A percentile compares a stretch with the other conserved stretches of the same genome.
Conservation (phyloP, 2,797 vertebrate species). For the Masticophis lateralis region DNA sequence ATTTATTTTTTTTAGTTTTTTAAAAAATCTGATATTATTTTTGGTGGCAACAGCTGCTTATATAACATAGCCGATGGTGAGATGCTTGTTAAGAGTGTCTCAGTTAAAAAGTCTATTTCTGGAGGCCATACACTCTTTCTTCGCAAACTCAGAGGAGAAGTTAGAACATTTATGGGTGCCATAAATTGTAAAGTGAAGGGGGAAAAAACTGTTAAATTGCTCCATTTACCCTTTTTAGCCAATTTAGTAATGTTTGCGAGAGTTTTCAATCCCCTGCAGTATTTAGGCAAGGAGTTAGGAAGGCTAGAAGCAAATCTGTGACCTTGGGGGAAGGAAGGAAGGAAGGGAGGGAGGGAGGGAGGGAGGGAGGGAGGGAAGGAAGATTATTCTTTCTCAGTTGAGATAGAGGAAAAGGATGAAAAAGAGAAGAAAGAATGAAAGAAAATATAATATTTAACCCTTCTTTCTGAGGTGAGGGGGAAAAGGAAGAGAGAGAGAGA, state of each 20-base stretch:
- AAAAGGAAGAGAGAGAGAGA: no score
- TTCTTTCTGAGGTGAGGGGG: no score
- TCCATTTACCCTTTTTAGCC: not conserved
- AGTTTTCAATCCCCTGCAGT: not conserved
- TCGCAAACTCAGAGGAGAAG: constrained; percentile 11
- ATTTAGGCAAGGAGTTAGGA: not conserved
- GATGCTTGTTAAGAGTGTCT: not conserved
- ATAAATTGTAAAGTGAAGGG: not conserved
- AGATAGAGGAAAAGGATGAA: no score
- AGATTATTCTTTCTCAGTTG: no score
- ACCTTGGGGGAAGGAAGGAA: no score
- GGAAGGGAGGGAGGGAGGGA: no score
- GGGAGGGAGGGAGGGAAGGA: no score
- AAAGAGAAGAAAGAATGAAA: no score
- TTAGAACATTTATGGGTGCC: constrained; percentile 19
- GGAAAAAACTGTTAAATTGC: not conserved
- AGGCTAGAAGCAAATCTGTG: not conserved
- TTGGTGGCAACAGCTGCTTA: not conserved
- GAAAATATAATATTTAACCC: no score
- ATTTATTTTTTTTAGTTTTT: not conserved
- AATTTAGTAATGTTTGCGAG: not conserved
- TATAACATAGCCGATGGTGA: constrained; percentile 5
- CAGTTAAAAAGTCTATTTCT: constrained; percentile 19
- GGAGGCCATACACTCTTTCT: constrained; percentile 28
- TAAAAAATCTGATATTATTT: not conserved